Evolutionary conservation across 1,140 invertebrate genomes (phyloP), one percentile per base, ranked within the genome.

Genomic region (Chrysoperla carnea): DNA sequence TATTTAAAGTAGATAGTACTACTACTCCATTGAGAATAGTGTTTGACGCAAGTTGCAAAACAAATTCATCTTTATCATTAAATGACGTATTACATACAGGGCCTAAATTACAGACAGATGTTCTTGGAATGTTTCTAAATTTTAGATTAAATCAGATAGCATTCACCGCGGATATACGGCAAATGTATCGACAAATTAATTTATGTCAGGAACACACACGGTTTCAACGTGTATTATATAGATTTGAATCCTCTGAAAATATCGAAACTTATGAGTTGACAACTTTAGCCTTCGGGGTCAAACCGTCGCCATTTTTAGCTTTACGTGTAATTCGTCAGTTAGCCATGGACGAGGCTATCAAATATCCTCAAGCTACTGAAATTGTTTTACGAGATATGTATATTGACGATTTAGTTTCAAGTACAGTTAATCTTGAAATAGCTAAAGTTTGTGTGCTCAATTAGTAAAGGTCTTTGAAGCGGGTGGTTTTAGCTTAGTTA

Each of bases 391-490:
- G 42, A n/a, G 55, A 60, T 41, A 57, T 58, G 37, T 67, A 62
- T 42, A 54, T 63, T 5, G 61, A 67, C 36, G 60, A 67, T 45
- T 40, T 57, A 23, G 39, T 63, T 5, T 48, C 51, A 29, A 56
- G 60, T 12, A 48, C 48, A 7, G 40, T 52, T 31, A 45, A 29
- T 6, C 4, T 47, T 13, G 39, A 47, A 14, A 27, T 37, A 36
- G 43, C 49, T 9, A 1, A 39, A 28, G 27, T 28, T 33, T 49
- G 6, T 17, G 41, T n/a, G 17, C 37, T 38, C 37, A 50, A 40
- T 36, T 52, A n/a, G 38, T 29, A 14, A 9, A 29, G 7, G 13
- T 51, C 11, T 29, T 49, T 14, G n/a, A 36, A 9, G 29, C 43
- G 1, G 48, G 35, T 11, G 46, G 48, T 11, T 43, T 49, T 42